Evolutionary conservation across 1,140 invertebrate genomes (phyloP), one percentile per base, ranked within the genome.

Genomic region (Trichonephila clavata): DNA sequence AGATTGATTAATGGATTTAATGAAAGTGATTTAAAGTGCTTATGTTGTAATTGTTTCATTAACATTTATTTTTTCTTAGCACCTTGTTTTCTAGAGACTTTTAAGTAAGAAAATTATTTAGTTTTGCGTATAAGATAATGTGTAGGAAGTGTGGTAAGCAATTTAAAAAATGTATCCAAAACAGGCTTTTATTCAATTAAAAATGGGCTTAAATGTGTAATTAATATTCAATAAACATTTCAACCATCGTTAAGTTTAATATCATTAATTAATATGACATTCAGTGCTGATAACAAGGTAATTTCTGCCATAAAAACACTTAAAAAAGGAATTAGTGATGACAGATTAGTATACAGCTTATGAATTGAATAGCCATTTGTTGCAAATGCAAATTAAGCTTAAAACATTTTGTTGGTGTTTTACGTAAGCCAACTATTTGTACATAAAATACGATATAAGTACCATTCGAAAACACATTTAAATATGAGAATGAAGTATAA

Each of bases 21-120:
- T 86, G 83, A 92, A 92, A 92, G 91, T 86, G 83, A 86, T 84
- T 86, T 92, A 92, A 92, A 86, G 50, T 24, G 61, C 91, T 92
- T 92, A 71, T 92, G 59, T 21, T 60, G 63, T 63, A 86, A 86
- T 90, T 90, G 81, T 90, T 90, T 90, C 89, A 90, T 90, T 90
- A 90, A 84, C 83, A 43, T 27, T 60, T 63, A 63, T 63, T 77
- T 77, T 77, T 77, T 77, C 6, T 77, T 77, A 77, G 24, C 32
- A 18, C 14, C 18, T 32, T 18, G 27, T 32, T 24, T 39, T 18
- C 27, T 39, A 20, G 13, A 77, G 32, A 39, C 24, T 32, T 39
- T 77, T 18, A 20, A 5, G 16, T 16, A 77, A 68, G 65, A 68
- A 77, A 63, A 77, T 77, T 77, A 77, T 77, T 77, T 39, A 77